A percentile compares a stretch with the other conserved stretches of the same genome.
These are phyloP conservation scores for Argentina silus DNA, from an alignment of 2,797 vertebrate genomes.

Conservation along the genomic window DNA sequence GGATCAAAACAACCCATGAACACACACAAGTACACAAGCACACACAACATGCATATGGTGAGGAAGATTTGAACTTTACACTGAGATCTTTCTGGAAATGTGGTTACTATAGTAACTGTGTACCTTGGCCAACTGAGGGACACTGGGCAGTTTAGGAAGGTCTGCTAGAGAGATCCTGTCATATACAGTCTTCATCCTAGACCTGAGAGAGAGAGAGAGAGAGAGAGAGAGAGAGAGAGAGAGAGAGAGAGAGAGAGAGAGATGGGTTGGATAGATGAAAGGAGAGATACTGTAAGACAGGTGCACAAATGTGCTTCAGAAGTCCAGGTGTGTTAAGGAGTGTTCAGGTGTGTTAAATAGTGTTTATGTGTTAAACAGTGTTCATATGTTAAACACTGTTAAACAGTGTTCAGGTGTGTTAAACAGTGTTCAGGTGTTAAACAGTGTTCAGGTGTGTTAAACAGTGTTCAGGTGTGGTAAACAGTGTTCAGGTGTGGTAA, in stretches of 20 bases:
- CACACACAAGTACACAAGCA: neutral
- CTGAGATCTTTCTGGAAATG: too few species aligned
- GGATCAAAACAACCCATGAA: conserved; percentile 2
- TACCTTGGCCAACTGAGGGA: conserved; percentile 91
- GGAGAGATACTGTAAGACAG: conserved; percentile 26
- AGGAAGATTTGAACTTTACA: neutral
- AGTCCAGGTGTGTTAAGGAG: too few species aligned
- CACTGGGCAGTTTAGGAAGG: conserved; percentile 89
- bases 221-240: neutral
- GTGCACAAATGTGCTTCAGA: too few species aligned
- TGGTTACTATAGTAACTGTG: neutral
- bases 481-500: too few species aligned
- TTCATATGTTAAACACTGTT: too few species aligned
- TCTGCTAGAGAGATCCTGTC: conserved; percentile 88
- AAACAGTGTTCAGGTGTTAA: neutral
- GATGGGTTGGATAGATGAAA: conserved; percentile 19
- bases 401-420: neutral
- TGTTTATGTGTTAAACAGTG: too few species aligned
- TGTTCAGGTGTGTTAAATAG: too few species aligned
- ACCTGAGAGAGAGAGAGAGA: conserved; percentile 70
- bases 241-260: neutral
- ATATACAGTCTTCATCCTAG: conserved; percentile 84
- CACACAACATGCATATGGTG: neutral
- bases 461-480: neutral
- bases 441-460: conserved; percentile 59